Base-by-base conservation (phyloP, 2,797 vertebrate genomes). In the Platalea minor region DNA sequence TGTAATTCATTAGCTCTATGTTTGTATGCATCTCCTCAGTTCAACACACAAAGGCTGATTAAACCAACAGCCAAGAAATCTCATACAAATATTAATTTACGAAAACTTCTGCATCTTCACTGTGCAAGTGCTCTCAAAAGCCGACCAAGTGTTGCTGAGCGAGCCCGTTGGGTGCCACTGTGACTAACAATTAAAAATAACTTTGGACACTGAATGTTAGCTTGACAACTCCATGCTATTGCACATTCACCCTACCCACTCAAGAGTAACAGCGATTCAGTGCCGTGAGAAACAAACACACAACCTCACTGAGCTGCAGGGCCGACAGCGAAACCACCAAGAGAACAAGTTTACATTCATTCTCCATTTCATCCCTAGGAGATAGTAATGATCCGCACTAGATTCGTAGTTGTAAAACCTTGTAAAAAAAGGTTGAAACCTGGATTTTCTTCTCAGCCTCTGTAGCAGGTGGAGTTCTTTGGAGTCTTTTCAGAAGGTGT, bases 381-480 rank as follows among this genome's bases (percentile, higher is more conserved):
- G 83, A 87, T 5, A 76, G 65, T 35, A 88, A 85, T 4, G 4
- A 86, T 26, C 72, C 28, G 33, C 78, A 53, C 67, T 63, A 39
- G 54, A 41, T 46, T 64, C 8, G 43, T 56, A 78, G 33, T 13
- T 4, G 69, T 37, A 48, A 85, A 91, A 85, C 29, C 24, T 14
- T 24, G 24, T 10, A 46, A 92, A 78, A 59, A 29, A 91, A 39
- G 57, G 79, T 20, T 54, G 41, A 79, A 96, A 74, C 63, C 35
- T 65, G 13, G 33, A 56, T 74, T 95, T 96, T 89, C 57, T 86
- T 77, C 78, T 82, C 69, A 54, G 39, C 33, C 60, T 83, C 86
- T 72, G 41, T 50, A 95, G 92, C n/a, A 96, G 48, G 65, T 16
- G 65, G 88, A 86, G 74, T 81, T 95, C 70, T 89, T n/a, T 31